A percentile compares a stretch with the other conserved stretches of the same genome.
phyloP scores from a whole-genome alignment of 1,140 invertebrate genomes.

The Cotesia glomerata region DNA sequence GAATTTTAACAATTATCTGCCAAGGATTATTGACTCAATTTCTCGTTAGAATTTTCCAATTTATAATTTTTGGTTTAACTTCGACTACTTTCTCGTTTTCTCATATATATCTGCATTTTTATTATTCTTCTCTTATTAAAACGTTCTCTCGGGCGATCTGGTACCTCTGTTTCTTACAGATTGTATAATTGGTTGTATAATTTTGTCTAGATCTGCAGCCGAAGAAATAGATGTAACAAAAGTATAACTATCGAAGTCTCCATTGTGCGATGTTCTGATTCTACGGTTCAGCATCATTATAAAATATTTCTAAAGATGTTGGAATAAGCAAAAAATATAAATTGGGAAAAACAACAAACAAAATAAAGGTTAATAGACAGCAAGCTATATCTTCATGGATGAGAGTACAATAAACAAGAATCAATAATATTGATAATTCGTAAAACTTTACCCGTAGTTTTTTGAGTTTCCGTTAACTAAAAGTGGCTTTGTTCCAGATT shows the following conservation, averaged over 20 bases:
- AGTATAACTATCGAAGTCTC: neutral
- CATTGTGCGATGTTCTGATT: neutral
- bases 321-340: too few species aligned
- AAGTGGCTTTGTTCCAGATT: constrained; percentile 35
- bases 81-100: neutral
- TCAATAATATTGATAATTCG: constrained; percentile 23
- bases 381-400: neutral
- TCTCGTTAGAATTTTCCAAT: constrained; percentile 16
- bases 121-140: too few species aligned
- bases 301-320: neutral
- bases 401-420: neutral
- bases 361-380: neutral
- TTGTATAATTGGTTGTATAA: constrained; percentile 19
- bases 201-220: neutral
- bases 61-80: constrained; percentile 4
- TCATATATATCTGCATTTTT: too few species aligned
- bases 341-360: neutral
- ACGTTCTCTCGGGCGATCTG: neutral
- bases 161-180: neutral
- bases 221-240: neutral
- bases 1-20: neutral
- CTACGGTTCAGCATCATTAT: neutral
- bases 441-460: neutral
- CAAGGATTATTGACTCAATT: neutral
- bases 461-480: constrained; percentile 13